phyloP scores from a whole-genome alignment of 1,140 invertebrate genomes.

The Cylas formicarius region DNA sequence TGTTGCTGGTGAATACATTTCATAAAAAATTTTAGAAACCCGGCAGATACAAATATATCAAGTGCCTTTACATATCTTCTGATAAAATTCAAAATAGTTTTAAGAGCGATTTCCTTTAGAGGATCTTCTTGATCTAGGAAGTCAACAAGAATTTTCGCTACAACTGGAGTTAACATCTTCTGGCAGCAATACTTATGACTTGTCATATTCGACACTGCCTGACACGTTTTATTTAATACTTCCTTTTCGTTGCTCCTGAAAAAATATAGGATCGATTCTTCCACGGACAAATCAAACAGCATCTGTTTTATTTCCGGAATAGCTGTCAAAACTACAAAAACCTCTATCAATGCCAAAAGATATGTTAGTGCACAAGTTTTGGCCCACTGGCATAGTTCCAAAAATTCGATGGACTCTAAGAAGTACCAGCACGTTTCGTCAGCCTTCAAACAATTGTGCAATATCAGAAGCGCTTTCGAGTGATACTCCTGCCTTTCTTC shows the following conservation, averaged over 20 bases:
- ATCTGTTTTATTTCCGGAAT: slow-evolving; percentile 27
- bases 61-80: slow-evolving; percentile 19
- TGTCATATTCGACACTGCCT: slow-evolving; percentile 26
- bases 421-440: slow-evolving; percentile 26
- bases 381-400: slow-evolving; percentile 31
- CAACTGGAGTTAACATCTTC: slow-evolving; percentile 28
- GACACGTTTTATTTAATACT: slow-evolving; percentile 27
- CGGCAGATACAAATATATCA: slow-evolving; percentile 16
- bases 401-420: slow-evolving; percentile 29
- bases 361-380: slow-evolving; percentile 26
- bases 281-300: slow-evolving; percentile 32
- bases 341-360: slow-evolving; percentile 14
- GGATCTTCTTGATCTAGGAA: slow-evolving; percentile 24
- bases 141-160: slow-evolving; percentile 23
- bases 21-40: slow-evolving; percentile 20
- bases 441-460: slow-evolving; percentile 26
- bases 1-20: slow-evolving; percentile 21
- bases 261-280: slow-evolving; percentile 29
- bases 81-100: slow-evolving; percentile 24
- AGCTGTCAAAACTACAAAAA: slow-evolving; percentile 25
- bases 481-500: slow-evolving; percentile 13
- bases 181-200: slow-evolving; percentile 32
- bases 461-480: slow-evolving; percentile 19
- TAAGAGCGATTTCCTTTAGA: slow-evolving; percentile 26
- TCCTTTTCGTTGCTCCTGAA: slow-evolving; percentile 24